Base-by-base conservation (phyloP, 2,888 invertebrate species). In the Sarcophaga caerulescens region DNA sequence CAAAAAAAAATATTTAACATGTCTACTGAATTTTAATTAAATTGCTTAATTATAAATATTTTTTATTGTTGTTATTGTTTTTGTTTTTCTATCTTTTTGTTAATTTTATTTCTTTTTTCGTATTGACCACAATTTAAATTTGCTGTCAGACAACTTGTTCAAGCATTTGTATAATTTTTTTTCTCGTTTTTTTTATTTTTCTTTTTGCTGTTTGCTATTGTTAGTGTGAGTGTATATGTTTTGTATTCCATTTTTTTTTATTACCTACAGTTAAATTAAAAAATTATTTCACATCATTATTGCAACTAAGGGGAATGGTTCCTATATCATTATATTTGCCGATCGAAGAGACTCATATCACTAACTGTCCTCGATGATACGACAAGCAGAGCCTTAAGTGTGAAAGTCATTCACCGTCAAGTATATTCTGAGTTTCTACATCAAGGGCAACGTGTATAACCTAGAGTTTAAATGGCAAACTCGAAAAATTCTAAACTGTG, bases 121-220 rank as follows among this genome's bases (percentile, higher is more conserved):
- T 74, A 83, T 77, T 84, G 66, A 84, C 86, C 84, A 81, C 86
- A 86, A 78, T 84, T 78, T 81, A 84, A 81, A 78, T 86, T 83
- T 86, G 74, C 84, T 84, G 83, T 84, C 86, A 70, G 78, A 84
- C 84, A 78, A 86, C 66, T 86, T 86, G 69, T 84, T 80, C 63
- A 78, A 80, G 19, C 6, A 47, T 47, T 47, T 47, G 14, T 47
- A 47, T 47, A 47, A 14, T 3, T 47, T 47, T 47, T 47, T 47
- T 47, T 47, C 2, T n/a, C n/a, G n/a, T 1, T 79, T 57, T 12
- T 71, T n/a, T 69, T 69, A 8, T 19, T 62, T 63, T 60, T 70
- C 3, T 44, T 52, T 60, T 80, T 57, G 65, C 59, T 68, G 52
- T 25, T n/a, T 52, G 21, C 68, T 65, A 12, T 65, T 75, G 69